A percentile compares a stretch with the other conserved stretches of the same genome.
Conservation (phyloP, 2,113 vertebrate species). For the Pygoscelis adeliae region DNA sequence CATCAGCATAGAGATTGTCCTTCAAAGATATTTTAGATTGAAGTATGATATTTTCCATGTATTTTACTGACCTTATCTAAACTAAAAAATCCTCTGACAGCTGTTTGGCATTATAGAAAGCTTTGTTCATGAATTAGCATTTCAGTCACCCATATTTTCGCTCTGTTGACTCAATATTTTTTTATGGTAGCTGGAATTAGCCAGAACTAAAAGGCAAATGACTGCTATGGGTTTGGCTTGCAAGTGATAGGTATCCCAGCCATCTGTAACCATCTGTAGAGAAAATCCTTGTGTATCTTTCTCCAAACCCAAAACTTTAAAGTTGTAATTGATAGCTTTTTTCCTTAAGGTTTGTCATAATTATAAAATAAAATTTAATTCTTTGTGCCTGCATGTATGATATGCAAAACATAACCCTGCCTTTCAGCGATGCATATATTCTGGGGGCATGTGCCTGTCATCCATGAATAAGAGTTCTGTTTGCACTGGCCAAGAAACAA, state of each 20-base stretch:
- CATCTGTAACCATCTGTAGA: not conserved
- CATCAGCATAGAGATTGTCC: not conserved
- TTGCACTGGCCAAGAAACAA: not conserved
- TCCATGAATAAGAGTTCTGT: not conserved
- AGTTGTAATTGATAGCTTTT: not conserved
- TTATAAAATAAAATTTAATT: not conserved
- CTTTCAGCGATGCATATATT: not conserved
- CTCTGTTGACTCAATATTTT: not conserved
- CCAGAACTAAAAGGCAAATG: not conserved
- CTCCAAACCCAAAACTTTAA: not conserved
- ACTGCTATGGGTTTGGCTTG: not conserved
- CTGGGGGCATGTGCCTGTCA: not conserved
- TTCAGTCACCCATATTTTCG: not conserved
- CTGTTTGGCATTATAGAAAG: not conserved
- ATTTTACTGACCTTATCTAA: not conserved
- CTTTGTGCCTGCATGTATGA: slow-evolving; percentile 24
- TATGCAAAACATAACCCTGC: not conserved
- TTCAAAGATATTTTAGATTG: not conserved
- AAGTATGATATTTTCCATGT: not conserved
- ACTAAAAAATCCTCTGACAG: not conserved
- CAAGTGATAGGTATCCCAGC: not conserved
- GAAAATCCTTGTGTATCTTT: not conserved
- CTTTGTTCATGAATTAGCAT: not conserved
- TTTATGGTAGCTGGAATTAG: not conserved
- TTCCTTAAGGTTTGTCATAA: not conserved